Percentiles rank a stretch among this genome's conserved stretches.
Evolutionary conservation across 2,888 invertebrate species (phyloP).

Genomic region (Thereva nobilitata): DNA sequence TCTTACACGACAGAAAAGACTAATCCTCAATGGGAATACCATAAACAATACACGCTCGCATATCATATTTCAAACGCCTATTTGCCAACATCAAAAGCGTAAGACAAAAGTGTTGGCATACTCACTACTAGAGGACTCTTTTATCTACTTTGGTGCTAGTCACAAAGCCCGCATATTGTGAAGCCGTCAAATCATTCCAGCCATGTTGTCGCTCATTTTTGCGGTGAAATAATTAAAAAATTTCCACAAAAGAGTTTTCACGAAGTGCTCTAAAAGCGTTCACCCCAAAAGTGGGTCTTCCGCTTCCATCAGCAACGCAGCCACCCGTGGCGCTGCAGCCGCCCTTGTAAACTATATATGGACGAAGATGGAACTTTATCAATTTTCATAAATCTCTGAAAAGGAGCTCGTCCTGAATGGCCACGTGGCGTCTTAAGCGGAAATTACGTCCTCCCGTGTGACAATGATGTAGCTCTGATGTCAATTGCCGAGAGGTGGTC

Average conservation of each 20-base stretch:
- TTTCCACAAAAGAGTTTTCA: slow-evolving; percentile 22
- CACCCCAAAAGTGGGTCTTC: slow-evolving; percentile 26
- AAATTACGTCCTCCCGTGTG: slow-evolving; percentile 37
- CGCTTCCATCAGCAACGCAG: slow-evolving; percentile 3
- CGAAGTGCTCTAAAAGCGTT: slow-evolving; percentile 2
- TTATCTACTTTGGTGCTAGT: slow-evolving; percentile 6
- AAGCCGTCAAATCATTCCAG: not conserved
- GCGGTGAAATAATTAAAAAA: slow-evolving; percentile 27
- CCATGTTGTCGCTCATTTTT: slow-evolving; percentile 14
- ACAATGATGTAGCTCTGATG: slow-evolving; percentile 5
- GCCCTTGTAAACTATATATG: not conserved
- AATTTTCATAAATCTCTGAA: slow-evolving; percentile 26
- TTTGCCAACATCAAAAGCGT: slow-evolving; percentile 23
- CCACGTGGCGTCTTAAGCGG: slow-evolving; percentile 41
- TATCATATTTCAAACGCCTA: slow-evolving; percentile 1
- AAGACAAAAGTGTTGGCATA: slow-evolving; percentile 26
- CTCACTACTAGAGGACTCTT: slow-evolving; percentile 15
- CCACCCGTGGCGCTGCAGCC: slow-evolving; percentile 25
- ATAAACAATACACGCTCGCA: not conserved
- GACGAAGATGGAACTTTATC: slow-evolving; percentile 9
- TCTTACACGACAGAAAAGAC: too few species aligned
- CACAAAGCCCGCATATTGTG: slow-evolving; percentile 7
- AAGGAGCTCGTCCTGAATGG: slow-evolving; percentile 26
- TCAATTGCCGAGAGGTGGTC: slow-evolving; percentile 35
- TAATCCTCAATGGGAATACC: too few species aligned